Percentiles rank a stretch among this genome's conserved stretches.
Conservation (phyloP, 2,113 vertebrate species). For the Athene noctua region DNA sequence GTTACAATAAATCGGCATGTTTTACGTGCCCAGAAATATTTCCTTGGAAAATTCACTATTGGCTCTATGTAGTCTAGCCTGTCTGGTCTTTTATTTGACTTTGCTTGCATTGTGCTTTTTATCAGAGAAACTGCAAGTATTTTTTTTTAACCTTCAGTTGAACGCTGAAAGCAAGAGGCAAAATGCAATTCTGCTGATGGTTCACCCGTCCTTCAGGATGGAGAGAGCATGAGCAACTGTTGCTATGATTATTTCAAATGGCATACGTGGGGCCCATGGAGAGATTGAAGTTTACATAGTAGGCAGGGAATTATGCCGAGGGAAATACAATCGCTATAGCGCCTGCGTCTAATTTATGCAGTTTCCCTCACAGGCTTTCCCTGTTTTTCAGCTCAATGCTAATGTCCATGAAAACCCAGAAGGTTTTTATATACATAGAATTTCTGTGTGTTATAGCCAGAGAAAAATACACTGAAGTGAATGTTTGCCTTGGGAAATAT, state of each 20-base stretch:
- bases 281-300: constrained; percentile 36
- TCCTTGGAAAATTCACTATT: neutral
- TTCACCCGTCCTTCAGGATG: neutral
- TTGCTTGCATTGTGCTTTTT: neutral
- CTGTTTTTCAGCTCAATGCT: constrained; percentile 23
- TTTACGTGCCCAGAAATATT: constrained; percentile 1
- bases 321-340: neutral
- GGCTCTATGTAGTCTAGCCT: neutral
- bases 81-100: neutral
- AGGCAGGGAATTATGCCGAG: neutral
- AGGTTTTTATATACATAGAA: constrained; percentile 21
- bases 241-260: neutral
- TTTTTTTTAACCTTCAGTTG: constrained; percentile 15
- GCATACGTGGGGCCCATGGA: neutral
- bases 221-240: neutral
- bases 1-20: neutral
- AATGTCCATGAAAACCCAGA: constrained; percentile 37
- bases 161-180: neutral
- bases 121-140: neutral
- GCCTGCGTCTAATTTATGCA: neutral
- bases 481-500: constrained; percentile 54
- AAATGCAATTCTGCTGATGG: neutral
- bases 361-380: neutral
- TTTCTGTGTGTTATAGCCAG: constrained; percentile 10
- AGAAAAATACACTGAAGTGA: neutral